Evolutionary conservation across 2,113 vertebrate genomes (phyloP).

Genomic region (Mobula hypostoma): DNA sequence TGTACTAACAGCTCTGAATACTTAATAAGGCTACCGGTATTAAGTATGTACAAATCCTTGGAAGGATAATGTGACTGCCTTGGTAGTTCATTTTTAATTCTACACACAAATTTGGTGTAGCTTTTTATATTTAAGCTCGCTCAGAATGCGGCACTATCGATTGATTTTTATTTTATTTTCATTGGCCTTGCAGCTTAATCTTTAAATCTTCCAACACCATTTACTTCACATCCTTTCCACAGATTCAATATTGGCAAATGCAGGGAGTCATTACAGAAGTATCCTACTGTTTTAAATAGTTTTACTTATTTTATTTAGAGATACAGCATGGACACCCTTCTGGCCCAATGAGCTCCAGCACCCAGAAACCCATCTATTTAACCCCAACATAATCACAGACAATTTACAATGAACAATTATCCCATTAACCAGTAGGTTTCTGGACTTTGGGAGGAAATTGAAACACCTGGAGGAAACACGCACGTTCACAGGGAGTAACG

Average conservation of each 20-base stretch:
- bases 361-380: no score
- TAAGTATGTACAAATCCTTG: neutral
- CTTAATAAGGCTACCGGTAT: neutral
- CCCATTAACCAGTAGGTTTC: no score
- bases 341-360: no score
- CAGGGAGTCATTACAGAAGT: neutral
- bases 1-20: neutral
- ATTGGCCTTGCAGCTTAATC: constrained; percentile 16
- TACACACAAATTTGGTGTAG: neutral
- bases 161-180: constrained; percentile 28
- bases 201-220: constrained; percentile 18
- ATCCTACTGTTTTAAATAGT: neutral
- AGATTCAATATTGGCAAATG: constrained; percentile 5
- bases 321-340: no score
- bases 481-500: no score
- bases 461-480: no score
- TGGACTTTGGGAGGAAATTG: no score
- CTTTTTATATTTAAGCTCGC: neutral
- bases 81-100: constrained; percentile 1
- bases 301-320: neutral
- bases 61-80: neutral
- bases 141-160: neutral
- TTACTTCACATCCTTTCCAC: neutral
- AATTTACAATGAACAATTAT: no score
- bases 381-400: no score